These are phyloP conservation scores for Mus spretus DNA, from an alignment of 2,797 vertebrate species.

Conservation along the genomic window DNA sequence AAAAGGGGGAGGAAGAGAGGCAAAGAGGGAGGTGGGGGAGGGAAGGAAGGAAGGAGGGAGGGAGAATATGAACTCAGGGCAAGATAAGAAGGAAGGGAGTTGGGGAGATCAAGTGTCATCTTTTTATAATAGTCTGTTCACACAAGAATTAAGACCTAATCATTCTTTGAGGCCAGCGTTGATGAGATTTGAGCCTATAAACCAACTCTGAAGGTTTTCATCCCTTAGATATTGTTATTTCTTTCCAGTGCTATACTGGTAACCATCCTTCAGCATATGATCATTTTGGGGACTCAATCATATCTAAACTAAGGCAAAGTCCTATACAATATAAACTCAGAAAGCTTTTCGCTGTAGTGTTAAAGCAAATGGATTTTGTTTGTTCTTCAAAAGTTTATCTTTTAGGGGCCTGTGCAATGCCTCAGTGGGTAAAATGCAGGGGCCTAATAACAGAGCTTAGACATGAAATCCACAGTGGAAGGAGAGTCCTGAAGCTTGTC, in stretches of 20 bases:
- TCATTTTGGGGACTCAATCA: background rate
- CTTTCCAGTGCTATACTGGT: background rate
- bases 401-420: background rate
- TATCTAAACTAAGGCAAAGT: background rate
- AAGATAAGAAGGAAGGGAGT: background rate
- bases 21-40: background rate
- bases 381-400: background rate
- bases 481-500: background rate
- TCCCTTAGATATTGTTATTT: background rate
- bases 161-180: background rate
- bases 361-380: background rate
- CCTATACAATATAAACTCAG: background rate
- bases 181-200: background rate
- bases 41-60: too few relatives aligned
- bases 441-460: background rate
- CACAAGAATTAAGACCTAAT: background rate
- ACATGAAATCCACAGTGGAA: background rate
- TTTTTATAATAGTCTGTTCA: background rate
- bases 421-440: background rate
- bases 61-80: background rate
- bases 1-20: background rate
- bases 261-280: background rate
- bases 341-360: background rate
- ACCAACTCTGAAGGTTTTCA: background rate
- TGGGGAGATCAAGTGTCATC: background rate